A percentile compares a stretch with the other conserved stretches of the same genome.
Evolutionary conservation across 2,797 vertebrate genomes (phyloP).

Genomic region (Macroramphosus scolopax): DNA sequence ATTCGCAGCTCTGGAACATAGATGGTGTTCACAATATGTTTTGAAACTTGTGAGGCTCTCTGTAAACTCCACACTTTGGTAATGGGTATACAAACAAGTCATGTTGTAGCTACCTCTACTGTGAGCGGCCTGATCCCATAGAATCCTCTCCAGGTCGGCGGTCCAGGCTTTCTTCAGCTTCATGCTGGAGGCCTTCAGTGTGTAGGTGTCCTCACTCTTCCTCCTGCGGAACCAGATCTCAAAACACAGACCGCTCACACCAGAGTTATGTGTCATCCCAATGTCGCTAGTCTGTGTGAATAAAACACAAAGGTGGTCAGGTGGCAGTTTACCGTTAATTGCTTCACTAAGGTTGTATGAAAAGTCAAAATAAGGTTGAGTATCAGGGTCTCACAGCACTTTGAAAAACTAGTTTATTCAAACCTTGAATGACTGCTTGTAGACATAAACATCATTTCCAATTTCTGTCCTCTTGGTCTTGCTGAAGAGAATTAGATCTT

Average conservation of each 20-base stretch:
- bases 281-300: conserved; percentile 78
- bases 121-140: conserved; percentile 83
- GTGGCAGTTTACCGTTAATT: no score
- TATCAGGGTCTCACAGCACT: no score
- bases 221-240: conserved; percentile 86
- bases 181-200: conserved; percentile 69
- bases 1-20: conserved; percentile 76
- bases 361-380: background rate
- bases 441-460: conserved; percentile 81
- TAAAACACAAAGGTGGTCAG: no score
- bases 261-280: conserved; percentile 81
- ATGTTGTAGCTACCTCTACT: conserved; percentile 67
- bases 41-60: background rate
- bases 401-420: conserved; percentile 2
- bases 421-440: conserved; percentile 85
- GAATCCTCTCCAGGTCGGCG: conserved; percentile 78
- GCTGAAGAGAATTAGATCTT: conserved; percentile 82
- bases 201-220: conserved; percentile 81
- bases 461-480: conserved; percentile 78
- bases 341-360: background rate
- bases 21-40: no score
- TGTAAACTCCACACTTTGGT: background rate
- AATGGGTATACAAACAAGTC: no score
- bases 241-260: conserved; percentile 75
- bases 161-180: conserved; percentile 83